A percentile compares a stretch with the other conserved stretches of the same genome.
These are phyloP conservation scores for Agriotes lineatus DNA, from an alignment of 2,888 invertebrate genomes.

Conservation along the genomic window DNA sequence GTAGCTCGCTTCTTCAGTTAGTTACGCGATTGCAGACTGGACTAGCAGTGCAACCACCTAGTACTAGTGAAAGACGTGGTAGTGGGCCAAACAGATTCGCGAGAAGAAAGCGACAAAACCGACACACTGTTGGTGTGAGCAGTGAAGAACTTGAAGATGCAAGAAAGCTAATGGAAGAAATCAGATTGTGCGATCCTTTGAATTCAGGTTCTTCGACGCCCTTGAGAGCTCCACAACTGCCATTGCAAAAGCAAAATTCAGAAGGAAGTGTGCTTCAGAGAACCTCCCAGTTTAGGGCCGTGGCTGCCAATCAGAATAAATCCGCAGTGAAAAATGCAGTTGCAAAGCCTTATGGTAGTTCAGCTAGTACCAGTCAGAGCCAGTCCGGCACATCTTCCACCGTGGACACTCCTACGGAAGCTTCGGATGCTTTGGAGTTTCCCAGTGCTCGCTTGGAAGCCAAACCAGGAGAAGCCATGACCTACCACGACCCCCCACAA, in stretches of 20 bases:
- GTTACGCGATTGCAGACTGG: conserved; percentile 78
- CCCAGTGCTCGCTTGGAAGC: conserved; percentile 62
- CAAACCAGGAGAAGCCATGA: conserved; percentile 50
- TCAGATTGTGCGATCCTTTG: conserved; percentile 64
- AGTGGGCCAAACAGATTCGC: conserved; percentile 63
- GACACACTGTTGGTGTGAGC: conserved; percentile 88
- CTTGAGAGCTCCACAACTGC: conserved; percentile 20
- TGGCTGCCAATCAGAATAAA: conserved; percentile 48
- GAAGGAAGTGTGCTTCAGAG: conserved; percentile 62
- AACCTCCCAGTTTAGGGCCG: conserved; percentile 44
- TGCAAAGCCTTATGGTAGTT: conserved; percentile 63
- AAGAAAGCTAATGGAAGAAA: conserved; percentile 79
- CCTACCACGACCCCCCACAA: conserved; percentile 62
- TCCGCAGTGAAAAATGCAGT: conserved; percentile 62
- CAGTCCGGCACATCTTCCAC: conserved; percentile 57
- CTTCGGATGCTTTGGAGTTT: conserved; percentile 58
- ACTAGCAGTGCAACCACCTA: conserved; percentile 48
- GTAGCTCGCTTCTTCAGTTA: conserved; percentile 80
- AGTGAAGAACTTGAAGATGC: conserved; percentile 85
- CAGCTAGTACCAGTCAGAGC: conserved; percentile 54
- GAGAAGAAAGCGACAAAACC: conserved; percentile 73
- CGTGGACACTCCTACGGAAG: conserved; percentile 63
- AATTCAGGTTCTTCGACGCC: conserved; percentile 18
- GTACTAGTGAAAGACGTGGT: conserved; percentile 68
- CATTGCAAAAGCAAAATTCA: conserved; percentile 67